Percentiles rank a stretch among this genome's conserved stretches.
Evolutionary conservation across 2,113 vertebrate species (phyloP).

Genomic region (Corythornis madagascariensis): DNA sequence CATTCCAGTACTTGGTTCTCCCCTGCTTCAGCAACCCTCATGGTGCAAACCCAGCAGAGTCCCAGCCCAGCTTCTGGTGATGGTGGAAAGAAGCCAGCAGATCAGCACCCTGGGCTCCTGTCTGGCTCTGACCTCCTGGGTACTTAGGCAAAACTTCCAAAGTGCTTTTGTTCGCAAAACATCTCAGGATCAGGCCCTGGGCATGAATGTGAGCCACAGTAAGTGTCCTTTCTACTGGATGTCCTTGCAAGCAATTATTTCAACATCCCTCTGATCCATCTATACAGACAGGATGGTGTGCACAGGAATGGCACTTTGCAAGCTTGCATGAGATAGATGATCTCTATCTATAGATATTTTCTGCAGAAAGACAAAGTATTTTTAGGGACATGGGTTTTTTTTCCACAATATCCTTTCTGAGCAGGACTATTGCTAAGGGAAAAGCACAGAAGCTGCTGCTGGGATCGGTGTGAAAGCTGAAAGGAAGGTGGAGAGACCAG

Average conservation of each 20-base stretch:
- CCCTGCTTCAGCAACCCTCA: background rate
- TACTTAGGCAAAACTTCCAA: background rate
- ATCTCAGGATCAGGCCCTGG: background rate
- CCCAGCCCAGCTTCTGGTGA: rapidly evolving
- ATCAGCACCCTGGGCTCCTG: rapidly evolving
- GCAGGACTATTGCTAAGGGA: background rate
- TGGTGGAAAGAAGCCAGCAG: background rate
- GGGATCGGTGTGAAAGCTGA: background rate
- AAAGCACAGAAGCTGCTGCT: background rate
- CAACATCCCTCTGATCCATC: background rate
- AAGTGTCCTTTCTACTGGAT: background rate
- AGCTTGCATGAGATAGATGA: background rate
- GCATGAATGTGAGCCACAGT: background rate
- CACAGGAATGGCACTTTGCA: background rate
- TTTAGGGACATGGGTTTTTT: background rate
- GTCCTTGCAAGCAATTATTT: background rate
- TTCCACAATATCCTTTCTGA: rapidly evolving
- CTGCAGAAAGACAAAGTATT: background rate
- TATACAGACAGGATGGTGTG: background rate
- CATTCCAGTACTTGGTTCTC: background rate
- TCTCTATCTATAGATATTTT: background rate
- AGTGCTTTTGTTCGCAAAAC: background rate
- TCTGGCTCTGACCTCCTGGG: background rate
- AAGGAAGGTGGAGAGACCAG: background rate
- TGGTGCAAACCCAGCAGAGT: background rate